Percentiles rank a stretch among this genome's conserved stretches.
These are phyloP conservation scores for Lepus timidus DNA, from an alignment of 2,113 vertebrate species.

Conservation along the genomic window DNA sequence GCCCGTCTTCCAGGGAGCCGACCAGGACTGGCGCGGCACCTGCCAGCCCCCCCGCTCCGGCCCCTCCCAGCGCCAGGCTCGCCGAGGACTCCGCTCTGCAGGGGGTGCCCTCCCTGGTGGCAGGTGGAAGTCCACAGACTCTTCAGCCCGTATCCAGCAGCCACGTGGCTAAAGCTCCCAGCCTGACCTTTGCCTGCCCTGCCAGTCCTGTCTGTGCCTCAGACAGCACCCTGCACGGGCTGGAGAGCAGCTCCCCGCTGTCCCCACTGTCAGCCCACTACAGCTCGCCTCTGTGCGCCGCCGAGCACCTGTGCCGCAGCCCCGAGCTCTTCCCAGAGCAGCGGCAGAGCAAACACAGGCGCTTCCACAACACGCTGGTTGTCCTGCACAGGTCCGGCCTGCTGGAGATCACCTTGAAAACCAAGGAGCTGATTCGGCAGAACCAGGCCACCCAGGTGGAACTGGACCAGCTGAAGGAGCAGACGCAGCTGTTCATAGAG, in stretches of 20 bases:
- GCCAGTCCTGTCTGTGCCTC: constrained; percentile 83
- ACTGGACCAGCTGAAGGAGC: constrained; percentile 93
- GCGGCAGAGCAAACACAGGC: constrained; percentile 88
- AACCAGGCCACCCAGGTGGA: constrained; percentile 94
- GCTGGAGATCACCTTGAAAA: constrained; percentile 95
- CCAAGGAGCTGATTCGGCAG: constrained; percentile 95
- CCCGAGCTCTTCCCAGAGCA: constrained; percentile 81
- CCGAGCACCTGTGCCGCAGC: constrained; percentile 83
- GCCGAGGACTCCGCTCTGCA: constrained; percentile 82
- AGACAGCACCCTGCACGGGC: constrained; percentile 79
- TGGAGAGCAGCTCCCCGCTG: constrained; percentile 75
- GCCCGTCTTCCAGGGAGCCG: constrained; percentile 64
- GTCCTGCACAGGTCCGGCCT: constrained; percentile 92
- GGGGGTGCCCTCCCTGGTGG: constrained; percentile 79
- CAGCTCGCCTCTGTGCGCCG: constrained; percentile 76
- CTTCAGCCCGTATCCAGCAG: constrained; percentile 79
- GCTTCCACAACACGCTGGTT: constrained; percentile 95
- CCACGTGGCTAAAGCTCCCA: constrained; percentile 80
- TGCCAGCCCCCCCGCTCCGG: constrained; percentile 64
- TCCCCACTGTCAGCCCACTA: constrained; percentile 67
- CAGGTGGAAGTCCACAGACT: constrained; percentile 82
- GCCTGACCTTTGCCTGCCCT: constrained; percentile 84
- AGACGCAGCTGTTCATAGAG: constrained; percentile 92
- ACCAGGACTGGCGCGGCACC: constrained; percentile 69
- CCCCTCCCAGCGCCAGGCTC: constrained; percentile 80